phyloP scores from a whole-genome alignment of 2,888 invertebrate genomes.

The Ophion slaviceki region DNA sequence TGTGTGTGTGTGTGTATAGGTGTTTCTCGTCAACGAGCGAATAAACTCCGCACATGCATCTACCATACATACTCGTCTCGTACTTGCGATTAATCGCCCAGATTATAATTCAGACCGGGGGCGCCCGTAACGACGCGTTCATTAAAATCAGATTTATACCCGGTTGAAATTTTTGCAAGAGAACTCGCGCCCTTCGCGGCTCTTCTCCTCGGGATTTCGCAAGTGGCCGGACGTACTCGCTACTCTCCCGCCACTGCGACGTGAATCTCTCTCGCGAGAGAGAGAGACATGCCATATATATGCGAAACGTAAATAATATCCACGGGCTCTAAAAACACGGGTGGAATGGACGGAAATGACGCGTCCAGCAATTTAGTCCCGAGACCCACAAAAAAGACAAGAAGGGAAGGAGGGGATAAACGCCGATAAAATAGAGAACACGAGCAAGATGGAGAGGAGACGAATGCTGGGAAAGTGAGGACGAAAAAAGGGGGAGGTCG shows the following conservation, averaged over 20 bases:
- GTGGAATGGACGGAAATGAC: constrained; percentile 40
- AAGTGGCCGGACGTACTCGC: constrained; percentile 55
- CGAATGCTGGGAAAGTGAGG: constrained; percentile 30
- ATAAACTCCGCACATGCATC: not conserved
- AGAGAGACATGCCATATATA: not conserved
- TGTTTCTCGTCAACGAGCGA: constrained; percentile 8
- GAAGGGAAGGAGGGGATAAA: constrained; percentile 31
- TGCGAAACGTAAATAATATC: not conserved
- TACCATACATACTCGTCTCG: constrained; percentile 41
- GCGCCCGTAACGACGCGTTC: constrained; percentile 69
- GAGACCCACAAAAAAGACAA: not conserved
- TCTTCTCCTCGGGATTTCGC: constrained; percentile 46
- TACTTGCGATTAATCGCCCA: constrained; percentile 70
- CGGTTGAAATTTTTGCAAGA: constrained; percentile 68
- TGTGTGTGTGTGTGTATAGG: not conserved
- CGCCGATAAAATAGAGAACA: constrained; percentile 28
- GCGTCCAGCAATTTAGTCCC: constrained; percentile 42
- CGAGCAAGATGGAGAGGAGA: constrained; percentile 14
- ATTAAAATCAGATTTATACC: constrained; percentile 74
- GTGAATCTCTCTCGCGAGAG: not conserved
- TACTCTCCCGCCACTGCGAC: constrained; percentile 15
- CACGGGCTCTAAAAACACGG: constrained; percentile 26
- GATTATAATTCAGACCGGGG: constrained; percentile 70
- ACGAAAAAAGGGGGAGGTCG: constrained; percentile 11
- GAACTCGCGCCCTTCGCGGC: constrained; percentile 35